Base-by-base conservation (phyloP, 2,797 vertebrate species). In the Clarias platycephalus region DNA sequence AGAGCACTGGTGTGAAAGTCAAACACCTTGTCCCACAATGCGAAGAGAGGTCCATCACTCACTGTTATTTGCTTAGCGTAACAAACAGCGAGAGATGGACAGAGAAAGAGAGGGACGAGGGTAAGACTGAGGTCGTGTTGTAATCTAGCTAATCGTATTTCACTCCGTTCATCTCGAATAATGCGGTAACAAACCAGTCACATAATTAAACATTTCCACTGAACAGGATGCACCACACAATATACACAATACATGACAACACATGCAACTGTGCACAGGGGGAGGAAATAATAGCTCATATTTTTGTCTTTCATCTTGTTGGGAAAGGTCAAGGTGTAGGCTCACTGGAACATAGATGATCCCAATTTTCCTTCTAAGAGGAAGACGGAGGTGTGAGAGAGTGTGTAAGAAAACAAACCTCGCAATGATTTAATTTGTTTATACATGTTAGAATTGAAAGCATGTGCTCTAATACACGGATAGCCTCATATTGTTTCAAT, bases 1-100 rank as follows among this genome's bases (percentile, higher is more conserved):
- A 92, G 93, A 94, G 90, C 88, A 85, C 86, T 92, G 93, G 93
- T 95, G 94, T 94, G 94, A 94, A 95, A 95, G 91, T 95, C 92
- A 95, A 95, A 95, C 93, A 95, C 91, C 92, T 93, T 93, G 93
- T 94, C 92, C 92, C 91, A 93, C 93, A 94, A 93, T 90, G 92
- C 89, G 37, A 83, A 89, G 88, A 93, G 89, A 93, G 91, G 94
- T 94, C 92, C 92, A 95, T 94, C 94, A 94, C 92, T 94, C 93
- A 89, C 90, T 83, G 88, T 89, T 95, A 93, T 95, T 94, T 95
- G 93, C 93, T 90, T 92, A 90, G 90, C 90, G 90, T 88, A 93
- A 94, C 92, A 94, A 91, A 86, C 89, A 88, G 89, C 66, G 58
- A 67, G 58, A 74, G 60, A 49, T 49, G 44, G 64, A 78, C 44